Base-by-base conservation (phyloP, 1,140 invertebrate genomes). In the Diabrotica undecimpunctata region DNA sequence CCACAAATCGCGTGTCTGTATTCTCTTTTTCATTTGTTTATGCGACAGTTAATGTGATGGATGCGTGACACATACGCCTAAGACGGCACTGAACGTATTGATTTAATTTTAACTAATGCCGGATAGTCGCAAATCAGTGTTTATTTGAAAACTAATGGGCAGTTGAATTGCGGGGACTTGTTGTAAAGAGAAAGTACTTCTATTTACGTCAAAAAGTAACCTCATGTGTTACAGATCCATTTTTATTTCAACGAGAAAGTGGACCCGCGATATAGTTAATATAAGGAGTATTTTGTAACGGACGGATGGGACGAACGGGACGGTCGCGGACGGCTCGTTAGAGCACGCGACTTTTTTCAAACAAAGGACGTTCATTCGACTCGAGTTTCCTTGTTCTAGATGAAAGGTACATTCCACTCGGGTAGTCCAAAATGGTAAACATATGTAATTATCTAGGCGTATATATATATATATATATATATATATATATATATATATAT, bases 211-310 rank as follows among this genome's bases (percentile, higher is more conserved):
- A 70, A 70, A 70, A 66, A 54, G 69, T 69, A 66, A 64, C 69
- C 67, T 70, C 66, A 62, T 70, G 68, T 66, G 66, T 72, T 72
- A 69, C 68, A 72, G 71, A 72, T 72, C 68, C 65, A 69, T 69
- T 58, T 69, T 66, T 66, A 69, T 70, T 67, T 66, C 55, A 65
- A 62, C 67, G 68, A 67, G 68, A 70, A 70, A 67, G 68, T 70
- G 55, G 66, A 67, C 56, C 62, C 64, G 41, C 41, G 41, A 46
- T 46, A 46, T 46, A 46, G 41, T 10, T 46, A 46, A 46, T 46
- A 46, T 46, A 46, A 46, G 41, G 41, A 46, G 41, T 46, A 46
- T 46, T 46, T 5, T 46, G 41, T 46, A 46, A 46, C 41, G 8
- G 41, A 46, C n/a, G 41, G 8, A 25, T 25, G 25, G 41, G 41